Percentiles rank a stretch among this genome's conserved stretches.
These are phyloP conservation scores for Uropetala carovei DNA, from an alignment of 2,888 invertebrate species.

Conservation along the genomic window DNA sequence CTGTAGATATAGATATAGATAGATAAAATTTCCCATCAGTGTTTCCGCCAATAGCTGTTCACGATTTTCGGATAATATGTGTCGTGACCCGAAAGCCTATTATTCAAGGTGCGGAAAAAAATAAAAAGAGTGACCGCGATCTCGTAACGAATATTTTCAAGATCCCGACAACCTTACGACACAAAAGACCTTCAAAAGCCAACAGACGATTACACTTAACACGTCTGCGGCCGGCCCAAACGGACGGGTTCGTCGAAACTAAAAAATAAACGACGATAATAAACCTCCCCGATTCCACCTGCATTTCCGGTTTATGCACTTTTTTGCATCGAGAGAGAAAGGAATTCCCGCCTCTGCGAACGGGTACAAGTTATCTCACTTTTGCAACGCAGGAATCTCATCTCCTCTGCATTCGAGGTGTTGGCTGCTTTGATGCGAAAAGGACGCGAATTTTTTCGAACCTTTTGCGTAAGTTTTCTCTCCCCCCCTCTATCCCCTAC, in stretches of 20 bases:
- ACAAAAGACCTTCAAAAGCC: conserved; percentile 25
- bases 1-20: too few relatives aligned
- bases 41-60: background rate
- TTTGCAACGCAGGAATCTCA: background rate
- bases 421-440: background rate
- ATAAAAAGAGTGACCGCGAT: background rate
- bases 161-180: conserved; percentile 11
- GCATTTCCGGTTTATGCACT: conserved; percentile 63
- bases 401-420: background rate
- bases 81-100: background rate
- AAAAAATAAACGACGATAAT: background rate
- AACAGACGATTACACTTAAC: conserved; percentile 42
- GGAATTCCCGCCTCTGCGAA: conserved; percentile 21
- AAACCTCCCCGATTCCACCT: conserved; percentile 8
- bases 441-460: background rate
- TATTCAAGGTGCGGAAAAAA: background rate
- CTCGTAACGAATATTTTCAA: background rate
- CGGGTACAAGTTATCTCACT: conserved; percentile 34
- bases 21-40: too few relatives aligned
- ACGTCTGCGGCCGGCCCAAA: background rate
- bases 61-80: background rate
- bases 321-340: conserved; percentile 33
- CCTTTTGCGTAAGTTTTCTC: background rate
- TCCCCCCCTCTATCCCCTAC: too few relatives aligned
- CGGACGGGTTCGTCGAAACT: conserved; percentile 6